phyloP scores from a whole-genome alignment of 2,888 invertebrate genomes.

The Limnephilus lunatus region DNA sequence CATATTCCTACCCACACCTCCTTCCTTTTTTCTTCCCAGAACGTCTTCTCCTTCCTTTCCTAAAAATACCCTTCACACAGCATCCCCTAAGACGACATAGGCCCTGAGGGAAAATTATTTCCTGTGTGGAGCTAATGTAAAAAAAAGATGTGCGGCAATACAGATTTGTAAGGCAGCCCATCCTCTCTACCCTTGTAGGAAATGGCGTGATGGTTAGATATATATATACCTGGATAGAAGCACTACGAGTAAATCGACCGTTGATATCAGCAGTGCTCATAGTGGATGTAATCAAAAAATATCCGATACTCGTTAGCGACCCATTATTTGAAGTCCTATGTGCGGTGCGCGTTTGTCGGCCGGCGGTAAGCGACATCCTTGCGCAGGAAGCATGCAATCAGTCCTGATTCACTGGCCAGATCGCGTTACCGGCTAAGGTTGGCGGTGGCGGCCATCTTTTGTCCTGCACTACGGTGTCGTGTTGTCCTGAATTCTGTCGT shows the following conservation, averaged over 20 bases:
- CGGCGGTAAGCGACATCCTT: neutral
- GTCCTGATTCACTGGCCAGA: slow-evolving; percentile 42
- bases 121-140: too few species aligned
- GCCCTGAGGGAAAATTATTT: too few species aligned
- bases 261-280: neutral
- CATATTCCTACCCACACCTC: too few species aligned
- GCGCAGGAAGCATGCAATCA: neutral
- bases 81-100: too few species aligned
- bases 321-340: neutral
- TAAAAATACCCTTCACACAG: too few species aligned
- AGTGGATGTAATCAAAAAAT: neutral
- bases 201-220: too few species aligned
- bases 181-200: too few species aligned
- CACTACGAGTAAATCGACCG: neutral
- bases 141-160: too few species aligned
- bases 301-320: neutral
- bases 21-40: too few species aligned
- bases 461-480: neutral
- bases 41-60: too few species aligned
- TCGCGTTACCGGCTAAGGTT: slow-evolving; percentile 26
- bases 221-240: too few species aligned
- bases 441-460: slow-evolving; percentile 33
- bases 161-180: too few species aligned
- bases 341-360: neutral
- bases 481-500: neutral